Conservation (phyloP, 2,797 vertebrate genomes). For the Girardinus metallicus region DNA sequence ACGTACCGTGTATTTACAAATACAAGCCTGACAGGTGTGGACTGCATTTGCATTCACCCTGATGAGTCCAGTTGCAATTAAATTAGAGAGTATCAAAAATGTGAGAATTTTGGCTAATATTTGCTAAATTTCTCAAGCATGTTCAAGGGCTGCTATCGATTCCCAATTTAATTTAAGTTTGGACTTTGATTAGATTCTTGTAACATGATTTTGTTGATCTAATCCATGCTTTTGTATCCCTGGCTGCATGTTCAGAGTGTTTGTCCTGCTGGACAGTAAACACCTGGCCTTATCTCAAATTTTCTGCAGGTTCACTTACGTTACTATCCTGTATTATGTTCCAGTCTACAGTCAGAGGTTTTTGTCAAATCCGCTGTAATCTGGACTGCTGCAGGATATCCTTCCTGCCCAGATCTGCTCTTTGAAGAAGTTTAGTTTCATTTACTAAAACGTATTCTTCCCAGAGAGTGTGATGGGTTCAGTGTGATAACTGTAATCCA, state of each 20-base stretch:
- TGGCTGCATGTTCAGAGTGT: background rate
- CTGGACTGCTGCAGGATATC: background rate
- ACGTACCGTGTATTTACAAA: background rate
- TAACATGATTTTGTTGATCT: background rate
- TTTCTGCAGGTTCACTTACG: too few relatives aligned
- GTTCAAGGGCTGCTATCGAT: background rate
- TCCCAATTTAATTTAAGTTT: background rate
- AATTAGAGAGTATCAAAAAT: background rate
- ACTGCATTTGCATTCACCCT: background rate
- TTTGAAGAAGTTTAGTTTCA: background rate
- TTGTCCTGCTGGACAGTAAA: background rate
- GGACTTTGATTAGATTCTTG: background rate
- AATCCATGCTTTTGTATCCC: background rate
- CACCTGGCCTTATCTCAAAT: background rate
- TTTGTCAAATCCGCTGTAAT: background rate
- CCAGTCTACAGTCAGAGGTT: background rate
- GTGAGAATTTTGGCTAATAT: background rate
- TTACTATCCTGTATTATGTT: too few relatives aligned
- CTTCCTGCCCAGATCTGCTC: background rate
- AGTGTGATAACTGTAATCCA: background rate
- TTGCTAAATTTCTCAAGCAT: background rate
- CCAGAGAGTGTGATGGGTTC: background rate
- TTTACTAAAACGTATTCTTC: background rate
- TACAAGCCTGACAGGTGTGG: background rate
- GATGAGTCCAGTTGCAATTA: background rate